Percentiles rank a stretch among this genome's conserved stretches.
Evolutionary conservation across 2,113 vertebrate genomes (phyloP).

Genomic region (Pollimyrus isidori): DNA sequence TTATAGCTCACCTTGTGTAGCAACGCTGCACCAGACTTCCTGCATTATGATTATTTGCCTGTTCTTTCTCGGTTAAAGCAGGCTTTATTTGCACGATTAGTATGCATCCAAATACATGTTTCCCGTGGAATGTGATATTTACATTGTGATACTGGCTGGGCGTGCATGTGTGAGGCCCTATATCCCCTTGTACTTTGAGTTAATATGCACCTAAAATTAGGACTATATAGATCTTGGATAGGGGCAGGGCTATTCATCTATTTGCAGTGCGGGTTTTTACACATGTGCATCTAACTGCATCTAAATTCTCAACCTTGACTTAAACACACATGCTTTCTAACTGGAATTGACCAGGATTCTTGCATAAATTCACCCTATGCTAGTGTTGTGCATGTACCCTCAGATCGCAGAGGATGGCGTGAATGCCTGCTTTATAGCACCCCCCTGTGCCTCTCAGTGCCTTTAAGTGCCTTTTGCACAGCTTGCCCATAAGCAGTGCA

Average conservation of each 20-base stretch:
- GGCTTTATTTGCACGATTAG: neutral
- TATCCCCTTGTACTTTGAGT: neutral
- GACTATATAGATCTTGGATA: neutral
- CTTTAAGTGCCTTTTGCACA: neutral
- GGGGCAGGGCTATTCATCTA: neutral
- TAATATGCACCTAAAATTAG: neutral
- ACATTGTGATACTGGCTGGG: neutral
- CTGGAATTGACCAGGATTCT: neutral
- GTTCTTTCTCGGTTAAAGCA: neutral
- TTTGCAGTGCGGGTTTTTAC: neutral
- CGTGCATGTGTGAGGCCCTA: neutral
- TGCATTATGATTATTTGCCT: neutral
- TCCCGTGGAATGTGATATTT: neutral
- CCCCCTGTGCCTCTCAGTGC: neutral
- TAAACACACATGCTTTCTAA: neutral
- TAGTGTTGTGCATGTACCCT: neutral
- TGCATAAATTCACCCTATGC: neutral
- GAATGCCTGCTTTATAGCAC: neutral
- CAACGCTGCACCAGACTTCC: neutral
- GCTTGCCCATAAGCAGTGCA: neutral
- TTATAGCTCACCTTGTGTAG: neutral
- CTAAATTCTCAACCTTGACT: neutral
- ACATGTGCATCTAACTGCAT: neutral
- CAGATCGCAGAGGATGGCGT: neutral
- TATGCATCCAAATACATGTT: neutral